A percentile compares a stretch with the other conserved stretches of the same genome.
Conservation (phyloP, 2,113 vertebrate species). For the Marcusenius ussheri region DNA sequence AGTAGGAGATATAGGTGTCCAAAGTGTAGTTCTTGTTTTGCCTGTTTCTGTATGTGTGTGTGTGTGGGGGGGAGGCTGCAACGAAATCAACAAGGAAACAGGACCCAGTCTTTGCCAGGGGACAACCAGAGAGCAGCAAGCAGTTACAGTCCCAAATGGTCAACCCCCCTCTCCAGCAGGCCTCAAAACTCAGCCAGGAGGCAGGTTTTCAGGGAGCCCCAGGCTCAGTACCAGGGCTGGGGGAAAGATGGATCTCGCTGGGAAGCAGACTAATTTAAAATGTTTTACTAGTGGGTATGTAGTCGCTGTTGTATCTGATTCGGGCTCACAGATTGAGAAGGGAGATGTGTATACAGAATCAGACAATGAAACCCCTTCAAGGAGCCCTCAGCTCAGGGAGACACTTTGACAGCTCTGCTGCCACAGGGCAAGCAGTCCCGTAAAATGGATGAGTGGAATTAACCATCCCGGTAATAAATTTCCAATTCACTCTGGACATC, state of each 20-base stretch:
- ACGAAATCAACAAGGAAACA: neutral
- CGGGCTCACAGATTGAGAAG: neutral
- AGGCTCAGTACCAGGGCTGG: neutral
- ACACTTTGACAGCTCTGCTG: neutral
- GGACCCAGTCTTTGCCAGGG: neutral
- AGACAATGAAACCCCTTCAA: neutral
- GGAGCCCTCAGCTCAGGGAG: neutral
- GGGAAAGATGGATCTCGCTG: neutral
- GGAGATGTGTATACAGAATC: neutral
- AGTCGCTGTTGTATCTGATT: neutral
- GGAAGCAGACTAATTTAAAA: neutral
- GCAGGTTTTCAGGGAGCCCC: neutral
- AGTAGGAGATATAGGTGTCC: neutral
- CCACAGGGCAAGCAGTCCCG: neutral
- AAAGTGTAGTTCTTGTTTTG: neutral
- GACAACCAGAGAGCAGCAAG: neutral
- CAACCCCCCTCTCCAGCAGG: neutral
- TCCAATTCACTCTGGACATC: neutral
- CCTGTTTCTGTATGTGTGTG: neutral
- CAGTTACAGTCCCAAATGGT: neutral
- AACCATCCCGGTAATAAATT: neutral
- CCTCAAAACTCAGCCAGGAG: neutral
- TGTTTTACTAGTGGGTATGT: neutral
- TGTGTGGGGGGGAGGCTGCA: too few relatives aligned
- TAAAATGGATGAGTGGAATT: neutral